phyloP scores from a whole-genome alignment of 1,140 invertebrate species.

The Zophobas morio region DNA sequence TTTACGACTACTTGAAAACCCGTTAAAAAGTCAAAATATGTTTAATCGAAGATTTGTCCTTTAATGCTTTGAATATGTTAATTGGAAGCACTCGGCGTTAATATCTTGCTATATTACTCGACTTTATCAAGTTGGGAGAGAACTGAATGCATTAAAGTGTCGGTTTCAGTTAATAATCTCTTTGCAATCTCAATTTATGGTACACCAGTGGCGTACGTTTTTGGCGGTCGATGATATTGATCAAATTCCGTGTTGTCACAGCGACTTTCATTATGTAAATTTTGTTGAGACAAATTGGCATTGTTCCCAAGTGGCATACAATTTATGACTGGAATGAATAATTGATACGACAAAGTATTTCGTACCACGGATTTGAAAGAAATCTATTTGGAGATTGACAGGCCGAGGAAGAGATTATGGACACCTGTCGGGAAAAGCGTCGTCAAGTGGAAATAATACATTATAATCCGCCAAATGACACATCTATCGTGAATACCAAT shows the following conservation, averaged over 20 bases:
- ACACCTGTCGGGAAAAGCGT: background rate
- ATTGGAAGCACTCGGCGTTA: slow-evolving; percentile 18
- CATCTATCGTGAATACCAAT: no score
- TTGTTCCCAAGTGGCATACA: background rate
- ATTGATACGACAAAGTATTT: slow-evolving; percentile 4
- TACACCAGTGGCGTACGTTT: background rate
- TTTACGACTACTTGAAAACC: slow-evolving; percentile 7
- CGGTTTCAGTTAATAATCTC: no score
- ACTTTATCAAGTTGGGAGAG: no score
- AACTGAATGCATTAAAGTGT: no score
- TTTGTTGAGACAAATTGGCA: slow-evolving; percentile 26
- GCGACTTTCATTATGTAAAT: slow-evolving; percentile 22
- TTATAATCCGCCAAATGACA: no score
- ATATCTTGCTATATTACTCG: background rate
- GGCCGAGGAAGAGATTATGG: background rate
- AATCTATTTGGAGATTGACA: background rate
- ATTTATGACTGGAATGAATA: slow-evolving; percentile 16
- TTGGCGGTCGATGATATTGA: slow-evolving; percentile 1
- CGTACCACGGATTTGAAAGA: background rate
- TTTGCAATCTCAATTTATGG: no score
- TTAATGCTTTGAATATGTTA: slow-evolving; percentile 49
- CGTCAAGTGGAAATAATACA: no score
- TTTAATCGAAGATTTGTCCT: slow-evolving; percentile 3
- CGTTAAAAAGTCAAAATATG: slow-evolving; percentile 32
- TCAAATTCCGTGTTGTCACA: slow-evolving; percentile 9